Evolutionary conservation across 2,113 vertebrate species (phyloP).

Genomic region (Odobenus rosmarus): DNA sequence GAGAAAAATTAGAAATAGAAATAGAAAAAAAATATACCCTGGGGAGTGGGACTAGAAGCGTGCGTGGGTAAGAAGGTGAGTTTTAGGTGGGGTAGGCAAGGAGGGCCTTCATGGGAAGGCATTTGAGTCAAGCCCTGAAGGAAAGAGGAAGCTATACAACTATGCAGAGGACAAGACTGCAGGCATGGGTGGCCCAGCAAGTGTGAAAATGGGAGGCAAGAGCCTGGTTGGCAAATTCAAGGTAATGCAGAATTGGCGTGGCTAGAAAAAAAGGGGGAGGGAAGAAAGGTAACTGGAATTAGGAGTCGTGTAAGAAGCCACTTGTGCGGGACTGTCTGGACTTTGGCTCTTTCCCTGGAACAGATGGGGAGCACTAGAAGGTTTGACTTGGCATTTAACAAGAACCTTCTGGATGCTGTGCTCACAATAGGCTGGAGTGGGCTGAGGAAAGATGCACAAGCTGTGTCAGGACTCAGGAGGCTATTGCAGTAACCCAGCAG

Average conservation of each 20-base stretch:
- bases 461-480: background rate
- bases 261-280: background rate
- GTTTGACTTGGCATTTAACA: background rate
- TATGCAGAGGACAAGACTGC: background rate
- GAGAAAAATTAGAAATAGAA: background rate
- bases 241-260: background rate
- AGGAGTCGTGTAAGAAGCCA: background rate
- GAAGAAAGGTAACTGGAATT: background rate
- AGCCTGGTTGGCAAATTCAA: background rate
- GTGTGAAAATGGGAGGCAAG: background rate
- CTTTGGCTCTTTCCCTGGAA: background rate
- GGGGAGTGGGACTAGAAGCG: background rate
- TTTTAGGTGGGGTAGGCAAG: background rate
- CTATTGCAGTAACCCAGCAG: background rate
- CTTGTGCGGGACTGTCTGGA: background rate
- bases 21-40: background rate
- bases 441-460: background rate
- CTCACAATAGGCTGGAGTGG: background rate
- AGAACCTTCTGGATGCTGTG: background rate
- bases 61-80: background rate
- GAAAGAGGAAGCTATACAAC: background rate
- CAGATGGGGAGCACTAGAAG: background rate
- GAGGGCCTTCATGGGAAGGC: background rate
- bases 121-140: background rate
- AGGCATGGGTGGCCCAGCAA: background rate